Evolutionary conservation across 2,797 vertebrate genomes (phyloP).

Genomic region (Neostethus bicornis): DNA sequence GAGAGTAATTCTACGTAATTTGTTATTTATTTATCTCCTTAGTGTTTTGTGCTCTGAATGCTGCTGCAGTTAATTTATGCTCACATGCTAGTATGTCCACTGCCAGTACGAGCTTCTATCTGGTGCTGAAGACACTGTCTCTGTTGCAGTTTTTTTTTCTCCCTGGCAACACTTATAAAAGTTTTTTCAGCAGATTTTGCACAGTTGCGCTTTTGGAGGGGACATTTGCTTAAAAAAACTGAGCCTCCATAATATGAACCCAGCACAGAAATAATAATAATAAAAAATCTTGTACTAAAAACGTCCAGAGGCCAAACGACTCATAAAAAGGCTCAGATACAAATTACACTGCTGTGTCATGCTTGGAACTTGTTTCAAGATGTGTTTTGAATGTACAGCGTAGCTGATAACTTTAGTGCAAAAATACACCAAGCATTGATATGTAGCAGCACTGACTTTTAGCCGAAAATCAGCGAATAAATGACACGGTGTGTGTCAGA

Average conservation of each 20-base stretch:
- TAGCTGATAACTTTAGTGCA: conserved; percentile 44
- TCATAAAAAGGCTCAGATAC: background rate
- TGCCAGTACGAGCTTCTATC: conserved; percentile 3
- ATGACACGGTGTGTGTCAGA: conserved; percentile 22
- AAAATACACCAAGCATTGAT: conserved; percentile 58
- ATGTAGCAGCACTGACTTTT: conserved; percentile 67
- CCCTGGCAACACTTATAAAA: background rate
- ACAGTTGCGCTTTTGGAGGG: conserved; percentile 5
- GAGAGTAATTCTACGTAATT: background rate
- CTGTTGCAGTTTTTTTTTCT: background rate
- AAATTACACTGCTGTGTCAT: conserved; percentile 20
- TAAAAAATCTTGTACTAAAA: background rate
- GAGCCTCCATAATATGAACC: background rate
- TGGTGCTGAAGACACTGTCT: conserved; percentile 3
- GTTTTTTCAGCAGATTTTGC: background rate
- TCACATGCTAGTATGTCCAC: background rate
- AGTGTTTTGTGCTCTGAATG: conserved; percentile 8
- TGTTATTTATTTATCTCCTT: conserved; percentile 24
- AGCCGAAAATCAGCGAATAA: conserved; percentile 13
- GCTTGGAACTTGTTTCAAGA: conserved; percentile 2
- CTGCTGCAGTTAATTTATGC: conserved; percentile 13
- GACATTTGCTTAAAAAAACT: background rate
- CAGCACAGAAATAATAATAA: background rate
- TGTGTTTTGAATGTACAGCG: conserved; percentile 61
- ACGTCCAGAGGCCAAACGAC: background rate